These are phyloP conservation scores for Drosophila melanica DNA, from an alignment of 1,140 invertebrate species.

Conservation along the genomic window DNA sequence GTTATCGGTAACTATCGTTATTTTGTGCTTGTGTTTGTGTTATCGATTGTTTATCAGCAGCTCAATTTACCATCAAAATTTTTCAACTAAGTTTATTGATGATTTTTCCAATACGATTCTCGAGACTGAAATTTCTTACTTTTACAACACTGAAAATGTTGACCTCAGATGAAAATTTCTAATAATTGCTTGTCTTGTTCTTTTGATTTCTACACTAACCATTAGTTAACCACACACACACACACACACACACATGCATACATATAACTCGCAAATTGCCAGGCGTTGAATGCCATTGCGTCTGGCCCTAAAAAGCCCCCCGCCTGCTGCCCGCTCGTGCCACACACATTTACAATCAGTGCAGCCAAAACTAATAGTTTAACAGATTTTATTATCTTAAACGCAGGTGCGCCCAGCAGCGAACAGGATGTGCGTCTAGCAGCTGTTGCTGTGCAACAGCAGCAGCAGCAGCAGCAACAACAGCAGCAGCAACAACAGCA, in stretches of 20 bases:
- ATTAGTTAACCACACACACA: conserved; percentile 8
- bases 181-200: conserved; percentile 36
- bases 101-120: conserved; percentile 5
- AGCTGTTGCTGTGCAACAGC: conserved; percentile 71
- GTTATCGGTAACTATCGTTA: too few species aligned
- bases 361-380: conserved; percentile 74
- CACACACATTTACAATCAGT: conserved; percentile 58
- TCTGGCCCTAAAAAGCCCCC: conserved; percentile 45
- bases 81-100: neutral
- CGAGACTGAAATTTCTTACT: conserved; percentile 1
- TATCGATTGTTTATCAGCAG: conserved; percentile 15
- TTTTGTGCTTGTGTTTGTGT: too few species aligned
- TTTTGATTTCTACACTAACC: conserved; percentile 36
- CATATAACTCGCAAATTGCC: conserved; percentile 34
- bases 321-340: conserved; percentile 48
- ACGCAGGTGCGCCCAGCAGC: conserved; percentile 90
- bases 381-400: conserved; percentile 84
- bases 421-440: conserved; percentile 86
- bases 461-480: conserved; percentile 71
- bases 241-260: conserved; percentile 15
- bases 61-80: neutral
- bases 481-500: conserved; percentile 71
- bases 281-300: conserved; percentile 52
- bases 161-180: neutral
- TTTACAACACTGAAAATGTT: conserved; percentile 10